Percentiles rank a stretch among this genome's conserved stretches.
These are phyloP conservation scores for Cataglyphis rosenhaueri DNA, from an alignment of 2,888 invertebrate species.

Conservation along the genomic window DNA sequence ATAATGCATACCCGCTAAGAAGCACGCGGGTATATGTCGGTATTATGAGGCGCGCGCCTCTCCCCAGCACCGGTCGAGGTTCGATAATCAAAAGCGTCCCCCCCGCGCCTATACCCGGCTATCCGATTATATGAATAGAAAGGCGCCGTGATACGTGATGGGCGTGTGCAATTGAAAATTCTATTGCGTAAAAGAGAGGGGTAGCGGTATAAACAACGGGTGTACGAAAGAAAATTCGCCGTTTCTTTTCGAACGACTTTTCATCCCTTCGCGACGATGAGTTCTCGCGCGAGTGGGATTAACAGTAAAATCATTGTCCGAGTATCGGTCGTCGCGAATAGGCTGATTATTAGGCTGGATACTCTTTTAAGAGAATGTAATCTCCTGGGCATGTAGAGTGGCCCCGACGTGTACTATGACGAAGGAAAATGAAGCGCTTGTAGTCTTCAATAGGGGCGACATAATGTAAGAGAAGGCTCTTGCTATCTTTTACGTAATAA, in stretches of 20 bases:
- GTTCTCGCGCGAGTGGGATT: conserved; percentile 24
- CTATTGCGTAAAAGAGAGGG: conserved; percentile 78
- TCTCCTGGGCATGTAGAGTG: conserved; percentile 18
- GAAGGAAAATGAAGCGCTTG: conserved; percentile 49
- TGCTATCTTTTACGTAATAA: conserved; percentile 47
- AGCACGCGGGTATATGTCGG: conserved; percentile 74
- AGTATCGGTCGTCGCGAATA: conserved; percentile 38
- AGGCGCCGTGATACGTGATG: conserved; percentile 81
- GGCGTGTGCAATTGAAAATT: conserved; percentile 81
- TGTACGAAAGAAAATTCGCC: conserved; percentile 72
- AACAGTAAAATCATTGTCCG: conserved; percentile 44
- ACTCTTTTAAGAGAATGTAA: conserved; percentile 46
- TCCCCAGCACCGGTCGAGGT: conserved; percentile 64
- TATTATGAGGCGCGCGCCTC: conserved; percentile 73
- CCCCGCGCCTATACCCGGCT: conserved; percentile 60
- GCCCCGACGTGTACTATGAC: conserved; percentile 31
- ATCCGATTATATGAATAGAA: conserved; percentile 81
- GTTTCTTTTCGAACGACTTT: conserved; percentile 65
- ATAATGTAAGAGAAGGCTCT: conserved; percentile 42
- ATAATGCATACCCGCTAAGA: conserved; percentile 80
- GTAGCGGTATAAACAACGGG: conserved; percentile 53
- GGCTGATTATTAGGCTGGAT: conserved; percentile 18
- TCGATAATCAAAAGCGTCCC: conserved; percentile 81
- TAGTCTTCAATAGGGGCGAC: conserved; percentile 48
- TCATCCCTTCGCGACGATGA: conserved; percentile 23